Evolutionary conservation across 2,888 invertebrate genomes (phyloP).

Genomic region (Glyphotaelius pellucidus): DNA sequence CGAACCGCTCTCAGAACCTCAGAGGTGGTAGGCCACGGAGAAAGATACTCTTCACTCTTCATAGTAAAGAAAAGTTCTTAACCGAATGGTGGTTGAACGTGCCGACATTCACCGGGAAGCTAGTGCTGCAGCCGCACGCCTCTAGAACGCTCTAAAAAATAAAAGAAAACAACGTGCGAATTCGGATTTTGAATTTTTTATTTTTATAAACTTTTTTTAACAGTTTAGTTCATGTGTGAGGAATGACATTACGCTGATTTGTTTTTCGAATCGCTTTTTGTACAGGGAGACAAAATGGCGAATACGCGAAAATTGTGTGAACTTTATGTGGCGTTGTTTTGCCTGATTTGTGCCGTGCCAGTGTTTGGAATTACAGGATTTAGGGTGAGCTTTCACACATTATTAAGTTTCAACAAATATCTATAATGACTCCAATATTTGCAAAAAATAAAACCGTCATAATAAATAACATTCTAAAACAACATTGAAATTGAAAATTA

Average conservation of each 20-base stretch:
- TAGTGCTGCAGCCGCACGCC: slow-evolving; percentile 53
- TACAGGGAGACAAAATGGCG: slow-evolving; percentile 59
- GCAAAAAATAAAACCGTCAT: background rate
- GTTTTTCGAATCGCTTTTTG: slow-evolving; percentile 54
- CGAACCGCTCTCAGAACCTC: slow-evolving; percentile 6
- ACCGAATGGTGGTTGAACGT: slow-evolving; percentile 60
- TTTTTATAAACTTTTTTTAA: background rate
- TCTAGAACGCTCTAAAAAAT: slow-evolving; percentile 26
- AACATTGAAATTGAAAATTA: too few species aligned
- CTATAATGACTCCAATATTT: background rate
- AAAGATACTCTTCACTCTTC: slow-evolving; percentile 52
- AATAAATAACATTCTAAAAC: background rate
- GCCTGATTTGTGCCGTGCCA: slow-evolving; percentile 51
- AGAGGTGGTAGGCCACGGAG: slow-evolving; percentile 45
- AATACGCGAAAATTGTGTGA: slow-evolving; percentile 53
- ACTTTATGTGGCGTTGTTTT: slow-evolving; percentile 61
- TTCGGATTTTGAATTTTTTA: background rate
- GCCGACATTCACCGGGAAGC: slow-evolving; percentile 64
- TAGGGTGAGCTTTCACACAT: slow-evolving; percentile 56
- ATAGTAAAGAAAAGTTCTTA: slow-evolving; percentile 60
- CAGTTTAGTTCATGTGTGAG: slow-evolving; percentile 29
- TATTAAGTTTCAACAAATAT: background rate
- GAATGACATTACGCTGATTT: slow-evolving; percentile 46
- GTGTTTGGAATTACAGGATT: slow-evolving; percentile 63
- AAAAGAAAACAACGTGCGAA: slow-evolving; percentile 29